phyloP scores from a whole-genome alignment of 2,888 invertebrate species.

The Noctua fimbriata region DNA sequence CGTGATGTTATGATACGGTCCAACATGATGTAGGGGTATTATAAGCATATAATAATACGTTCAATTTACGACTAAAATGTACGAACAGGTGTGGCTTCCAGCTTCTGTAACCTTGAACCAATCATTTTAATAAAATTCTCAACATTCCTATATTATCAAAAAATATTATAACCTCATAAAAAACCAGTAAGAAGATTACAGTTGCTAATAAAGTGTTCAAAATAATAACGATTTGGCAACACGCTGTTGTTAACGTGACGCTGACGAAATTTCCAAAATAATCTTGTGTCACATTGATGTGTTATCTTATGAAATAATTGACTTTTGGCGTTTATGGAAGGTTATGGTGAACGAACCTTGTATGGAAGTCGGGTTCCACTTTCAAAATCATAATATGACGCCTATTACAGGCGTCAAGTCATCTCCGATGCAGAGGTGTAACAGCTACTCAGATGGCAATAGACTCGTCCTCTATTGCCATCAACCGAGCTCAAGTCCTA shows the following conservation, averaged over 20 bases:
- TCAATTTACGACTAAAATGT: slow-evolving; percentile 27
- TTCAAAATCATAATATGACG: not conserved
- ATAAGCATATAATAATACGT: slow-evolving; percentile 6
- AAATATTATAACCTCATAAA: slow-evolving; percentile 39
- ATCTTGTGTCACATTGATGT: slow-evolving; percentile 35
- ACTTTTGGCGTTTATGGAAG: slow-evolving; percentile 13
- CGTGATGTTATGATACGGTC: not conserved
- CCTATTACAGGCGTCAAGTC: not conserved
- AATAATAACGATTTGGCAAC: slow-evolving; percentile 62
- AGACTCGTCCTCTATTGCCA: no score
- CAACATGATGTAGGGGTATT: not conserved
- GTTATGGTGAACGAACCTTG: slow-evolving; percentile 19
- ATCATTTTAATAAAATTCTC: slow-evolving; percentile 29
- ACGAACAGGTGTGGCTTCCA: slow-evolving; percentile 17
- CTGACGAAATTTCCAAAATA: slow-evolving; percentile 52
- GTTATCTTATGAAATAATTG: slow-evolving; percentile 12
- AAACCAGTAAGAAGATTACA: slow-evolving; percentile 46
- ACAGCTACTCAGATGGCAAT: no score
- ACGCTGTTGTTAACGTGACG: slow-evolving; percentile 23
- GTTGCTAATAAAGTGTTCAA: slow-evolving; percentile 58
- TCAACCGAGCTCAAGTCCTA: no score
- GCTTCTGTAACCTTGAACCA: slow-evolving; percentile 29
- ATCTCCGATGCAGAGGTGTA: not conserved
- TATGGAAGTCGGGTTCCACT: not conserved
- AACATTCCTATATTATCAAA: slow-evolving; percentile 36